Evolutionary conservation across 2,797 vertebrate species (phyloP).

Genomic region (Sciurus vulgaris): DNA sequence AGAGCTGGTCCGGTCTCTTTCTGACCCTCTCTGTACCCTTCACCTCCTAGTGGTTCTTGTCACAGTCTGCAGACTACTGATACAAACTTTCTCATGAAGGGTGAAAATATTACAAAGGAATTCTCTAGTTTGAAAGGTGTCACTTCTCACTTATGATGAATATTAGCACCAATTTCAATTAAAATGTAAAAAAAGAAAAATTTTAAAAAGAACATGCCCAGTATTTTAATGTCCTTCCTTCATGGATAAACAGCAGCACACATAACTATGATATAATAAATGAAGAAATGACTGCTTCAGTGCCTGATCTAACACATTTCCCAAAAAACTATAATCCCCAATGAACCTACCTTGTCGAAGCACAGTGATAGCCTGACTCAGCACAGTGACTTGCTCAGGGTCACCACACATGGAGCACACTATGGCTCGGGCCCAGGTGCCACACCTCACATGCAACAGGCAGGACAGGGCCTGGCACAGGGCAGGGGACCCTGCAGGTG

Average conservation of each 20-base stretch:
- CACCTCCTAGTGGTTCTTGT: background rate
- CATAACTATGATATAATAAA: background rate
- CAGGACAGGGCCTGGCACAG: background rate
- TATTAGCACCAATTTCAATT: background rate
- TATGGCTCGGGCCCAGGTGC: background rate
- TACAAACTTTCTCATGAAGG: background rate
- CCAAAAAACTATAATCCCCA: background rate
- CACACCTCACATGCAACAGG: rapidly evolving
- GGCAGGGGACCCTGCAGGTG: background rate
- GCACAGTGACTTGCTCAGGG: background rate
- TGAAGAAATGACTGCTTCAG: background rate
- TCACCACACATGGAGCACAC: background rate
- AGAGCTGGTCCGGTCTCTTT: background rate
- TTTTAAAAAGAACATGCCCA: background rate
- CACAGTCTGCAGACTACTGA: background rate
- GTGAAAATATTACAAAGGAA: background rate
- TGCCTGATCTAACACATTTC: background rate
- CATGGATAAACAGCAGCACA: background rate
- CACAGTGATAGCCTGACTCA: background rate
- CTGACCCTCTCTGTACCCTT: background rate
- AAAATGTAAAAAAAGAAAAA: background rate
- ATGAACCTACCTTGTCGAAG: background rate
- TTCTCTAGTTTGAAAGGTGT: constrained; percentile 22
- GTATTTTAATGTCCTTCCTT: background rate
- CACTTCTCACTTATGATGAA: background rate